A percentile compares a stretch with the other conserved stretches of the same genome.
These are phyloP conservation scores for Myotis findleyi DNA, from an alignment of 2,797 vertebrate genomes.

Conservation along the genomic window DNA sequence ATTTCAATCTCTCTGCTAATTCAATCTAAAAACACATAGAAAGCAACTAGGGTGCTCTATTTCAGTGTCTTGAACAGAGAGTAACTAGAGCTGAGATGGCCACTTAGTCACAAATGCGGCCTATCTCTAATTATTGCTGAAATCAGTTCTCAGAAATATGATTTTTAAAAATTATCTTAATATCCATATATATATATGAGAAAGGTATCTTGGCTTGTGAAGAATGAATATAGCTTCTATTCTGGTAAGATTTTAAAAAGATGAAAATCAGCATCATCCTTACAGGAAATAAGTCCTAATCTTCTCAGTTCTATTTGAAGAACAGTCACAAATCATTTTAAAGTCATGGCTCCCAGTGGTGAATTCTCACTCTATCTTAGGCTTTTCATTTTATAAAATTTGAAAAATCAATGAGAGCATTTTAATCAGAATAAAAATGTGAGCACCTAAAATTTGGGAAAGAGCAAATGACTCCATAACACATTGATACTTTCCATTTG, in stretches of 20 bases:
- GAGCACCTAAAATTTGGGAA: background rate
- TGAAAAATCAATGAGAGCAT: slow-evolving; percentile 24
- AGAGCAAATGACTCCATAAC: background rate
- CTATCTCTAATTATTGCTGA: background rate
- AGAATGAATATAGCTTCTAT: background rate
- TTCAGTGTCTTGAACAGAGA: background rate
- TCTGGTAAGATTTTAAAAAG: background rate
- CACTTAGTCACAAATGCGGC: background rate
- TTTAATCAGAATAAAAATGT: slow-evolving; percentile 16
- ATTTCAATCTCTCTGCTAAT: background rate
- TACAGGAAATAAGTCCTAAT: background rate
- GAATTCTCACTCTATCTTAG: background rate
- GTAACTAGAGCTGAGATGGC: background rate
- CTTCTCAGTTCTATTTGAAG: slow-evolving; percentile 34
- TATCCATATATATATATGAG: background rate
- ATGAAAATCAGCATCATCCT: slow-evolving; percentile 48
- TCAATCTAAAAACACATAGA: background rate
- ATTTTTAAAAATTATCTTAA: background rate
- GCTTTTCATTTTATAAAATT: background rate
- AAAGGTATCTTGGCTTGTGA: slow-evolving; percentile 42
- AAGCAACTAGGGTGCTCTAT: background rate
- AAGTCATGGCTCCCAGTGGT: background rate
- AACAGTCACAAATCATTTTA: slow-evolving; percentile 9
- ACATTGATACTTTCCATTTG: background rate
- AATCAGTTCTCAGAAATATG: background rate